Percentiles rank a stretch among this genome's conserved stretches.
Conservation (phyloP, 2,888 invertebrate genomes). For the Drosophila hamatofila region DNA sequence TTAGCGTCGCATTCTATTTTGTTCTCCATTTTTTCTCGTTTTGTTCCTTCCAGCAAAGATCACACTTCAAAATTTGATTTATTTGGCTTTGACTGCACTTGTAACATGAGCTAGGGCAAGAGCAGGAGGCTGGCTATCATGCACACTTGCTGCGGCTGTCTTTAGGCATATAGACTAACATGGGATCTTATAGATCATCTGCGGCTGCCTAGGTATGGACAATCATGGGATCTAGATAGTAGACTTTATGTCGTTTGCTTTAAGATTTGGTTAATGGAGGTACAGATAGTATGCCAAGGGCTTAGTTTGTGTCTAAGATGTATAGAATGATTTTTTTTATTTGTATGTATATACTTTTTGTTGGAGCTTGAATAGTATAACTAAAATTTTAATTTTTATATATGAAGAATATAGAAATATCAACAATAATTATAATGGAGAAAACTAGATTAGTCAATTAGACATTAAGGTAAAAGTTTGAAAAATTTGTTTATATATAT, state of each 20-base stretch:
- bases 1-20: conserved; percentile 50
- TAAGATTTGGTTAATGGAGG: too few relatives aligned
- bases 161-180: background rate
- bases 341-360: too few relatives aligned
- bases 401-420: too few relatives aligned
- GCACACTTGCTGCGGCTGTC: conserved; percentile 22
- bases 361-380: too few relatives aligned
- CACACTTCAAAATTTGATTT: conserved; percentile 68
- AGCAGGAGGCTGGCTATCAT: conserved; percentile 8
- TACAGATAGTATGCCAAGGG: too few relatives aligned
- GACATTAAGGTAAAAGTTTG: too few relatives aligned
- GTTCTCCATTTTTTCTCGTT: conserved; percentile 16
- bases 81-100: conserved; percentile 74
- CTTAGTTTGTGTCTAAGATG: too few relatives aligned
- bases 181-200: background rate
- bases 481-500: too few relatives aligned
- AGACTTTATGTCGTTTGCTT: background rate
- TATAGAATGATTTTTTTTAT: too few relatives aligned
- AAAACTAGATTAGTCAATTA: too few relatives aligned
- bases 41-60: conserved; percentile 18
- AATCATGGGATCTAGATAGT: background rate
- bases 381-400: too few relatives aligned
- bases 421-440: too few relatives aligned
- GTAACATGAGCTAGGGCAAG: conserved; percentile 54
- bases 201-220: background rate